Evolutionary conservation across 2,113 vertebrate species (phyloP).

Genomic region (Myxocyprinus asiaticus): DNA sequence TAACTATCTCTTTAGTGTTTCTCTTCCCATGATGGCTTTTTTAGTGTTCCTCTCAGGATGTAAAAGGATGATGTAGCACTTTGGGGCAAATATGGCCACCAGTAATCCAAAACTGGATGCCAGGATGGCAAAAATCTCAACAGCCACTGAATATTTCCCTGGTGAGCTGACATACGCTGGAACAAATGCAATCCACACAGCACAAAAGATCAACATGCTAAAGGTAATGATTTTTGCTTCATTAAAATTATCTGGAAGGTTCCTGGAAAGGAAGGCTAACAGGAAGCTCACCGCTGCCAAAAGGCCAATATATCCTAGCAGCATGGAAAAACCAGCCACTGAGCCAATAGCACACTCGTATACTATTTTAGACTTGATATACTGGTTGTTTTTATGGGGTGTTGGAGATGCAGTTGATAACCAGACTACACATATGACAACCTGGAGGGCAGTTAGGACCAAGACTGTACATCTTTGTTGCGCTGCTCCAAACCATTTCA

Average conservation of each 20-base stretch:
- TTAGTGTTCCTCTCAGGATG: conserved; percentile 72
- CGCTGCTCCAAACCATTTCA: conserved; percentile 70
- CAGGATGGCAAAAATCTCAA: conserved; percentile 74
- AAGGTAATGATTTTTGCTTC: conserved; percentile 70
- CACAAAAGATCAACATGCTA: conserved; percentile 76
- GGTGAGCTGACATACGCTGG: conserved; percentile 72
- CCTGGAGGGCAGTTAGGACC: conserved; percentile 60
- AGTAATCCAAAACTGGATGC: conserved; percentile 74
- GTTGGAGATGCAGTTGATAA: conserved; percentile 54
- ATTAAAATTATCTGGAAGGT: conserved; percentile 70
- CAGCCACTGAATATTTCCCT: conserved; percentile 40
- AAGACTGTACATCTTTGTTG: conserved; percentile 71
- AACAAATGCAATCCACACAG: conserved; percentile 70
- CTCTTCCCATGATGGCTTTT: conserved; percentile 62
- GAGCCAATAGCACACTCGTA: conserved; percentile 70
- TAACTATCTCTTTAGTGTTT: conserved; percentile 1
- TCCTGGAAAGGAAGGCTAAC: conserved; percentile 70
- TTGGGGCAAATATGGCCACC: conserved; percentile 68
- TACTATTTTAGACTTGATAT: conserved; percentile 64
- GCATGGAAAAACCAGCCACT: conserved; percentile 58
- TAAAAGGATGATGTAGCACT: conserved; percentile 73
- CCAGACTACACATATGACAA: conserved; percentile 66
- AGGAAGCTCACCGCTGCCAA: conserved; percentile 68
- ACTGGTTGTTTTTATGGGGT: conserved; percentile 63
- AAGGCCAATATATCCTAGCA: conserved; percentile 68